Base-by-base conservation (phyloP, 1,140 invertebrate species). In the Dinoponera quadriceps region DNA sequence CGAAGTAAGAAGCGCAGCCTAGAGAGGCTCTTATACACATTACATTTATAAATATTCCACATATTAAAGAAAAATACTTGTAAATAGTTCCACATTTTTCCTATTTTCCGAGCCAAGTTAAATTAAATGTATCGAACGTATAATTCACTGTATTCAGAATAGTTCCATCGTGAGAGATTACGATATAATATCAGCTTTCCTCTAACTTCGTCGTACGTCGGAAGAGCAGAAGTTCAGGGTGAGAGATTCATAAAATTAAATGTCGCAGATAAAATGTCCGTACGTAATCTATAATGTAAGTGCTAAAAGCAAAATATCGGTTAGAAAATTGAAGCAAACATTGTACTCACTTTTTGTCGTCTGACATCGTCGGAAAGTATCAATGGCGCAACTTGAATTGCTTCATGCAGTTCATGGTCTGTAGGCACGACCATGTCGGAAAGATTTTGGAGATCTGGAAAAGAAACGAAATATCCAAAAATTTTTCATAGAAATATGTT, bases 371-470 rank as follows among this genome's bases (percentile, higher is more conserved):
- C 92, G n/a, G 90, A 88, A 60, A 93, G 81, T 49, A 87, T 87
- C n/a, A 93, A 81, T 5, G 92, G 89, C 20, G 91, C 80, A 22
- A 94, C 92, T 84, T 93, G 92, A 82, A 94, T 93, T 11, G 92
- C 91, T 44, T 94, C 92, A 18, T 93, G 89, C 13, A 94, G 89
- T 20, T 88, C 86, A 72, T 88, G 90, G 48, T 94, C 92, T 9
- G 89, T 73, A 5, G 92, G 92, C 22, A 92, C 89, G 63, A 91
- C 89, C 91, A 92, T 94, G 82, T 91, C 59, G 72, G 48, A 0
- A n/a, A 1, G 5, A 9, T 63, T 29, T 57, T 11, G 7, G 27
- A 57, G 82, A 2, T 62, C 86, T 88, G 22, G 9, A 87, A 86
- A 62, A 68, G 16, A 16, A 65, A 38, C 27, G 13, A 11, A 33